A percentile compares a stretch with the other conserved stretches of the same genome.
These are phyloP conservation scores for Chrysochloris asiatica DNA, from an alignment of 2,113 vertebrate genomes.

Conservation along the genomic window DNA sequence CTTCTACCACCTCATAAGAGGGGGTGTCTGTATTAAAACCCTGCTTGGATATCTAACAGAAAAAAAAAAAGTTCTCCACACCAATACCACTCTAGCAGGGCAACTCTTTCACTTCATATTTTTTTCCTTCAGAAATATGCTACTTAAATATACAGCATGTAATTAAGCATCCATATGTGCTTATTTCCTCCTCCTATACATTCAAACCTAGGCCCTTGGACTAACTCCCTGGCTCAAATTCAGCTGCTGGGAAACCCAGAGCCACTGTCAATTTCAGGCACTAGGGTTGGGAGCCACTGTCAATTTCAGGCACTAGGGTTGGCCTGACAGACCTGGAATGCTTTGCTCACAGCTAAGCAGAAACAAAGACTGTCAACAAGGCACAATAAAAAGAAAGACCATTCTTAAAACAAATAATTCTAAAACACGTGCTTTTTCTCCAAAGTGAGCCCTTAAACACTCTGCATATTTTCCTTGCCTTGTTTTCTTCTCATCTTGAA, in stretches of 20 bases:
- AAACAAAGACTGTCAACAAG: conserved; percentile 48
- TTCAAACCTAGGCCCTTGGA: conserved; percentile 33
- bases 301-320: conserved; percentile 47
- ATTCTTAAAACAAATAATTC: conserved; percentile 45
- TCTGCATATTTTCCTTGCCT: neutral
- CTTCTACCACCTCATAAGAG: neutral
- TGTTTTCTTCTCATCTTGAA: conserved; percentile 29
- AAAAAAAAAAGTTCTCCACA: neutral
- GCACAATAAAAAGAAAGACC: conserved; percentile 15
- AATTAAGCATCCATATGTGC: neutral
- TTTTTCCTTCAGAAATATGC: neutral
- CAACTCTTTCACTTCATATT: neutral
- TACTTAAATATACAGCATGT: conserved; percentile 26
- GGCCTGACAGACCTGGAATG: conserved; percentile 19
- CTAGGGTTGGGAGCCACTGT: conserved; percentile 10
- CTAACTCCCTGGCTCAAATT: neutral
- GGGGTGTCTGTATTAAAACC: neutral
- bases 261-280: conserved; percentile 59
- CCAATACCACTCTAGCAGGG: neutral
- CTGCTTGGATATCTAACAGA: neutral
- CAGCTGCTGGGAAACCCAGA: neutral
- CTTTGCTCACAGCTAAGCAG: conserved; percentile 12
- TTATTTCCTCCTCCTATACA: neutral
- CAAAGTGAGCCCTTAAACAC: neutral
- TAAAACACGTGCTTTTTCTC: conserved; percentile 43